These are phyloP conservation scores for Oreohelix idahoensis DNA, from an alignment of 1,140 invertebrate species.

Conservation along the genomic window DNA sequence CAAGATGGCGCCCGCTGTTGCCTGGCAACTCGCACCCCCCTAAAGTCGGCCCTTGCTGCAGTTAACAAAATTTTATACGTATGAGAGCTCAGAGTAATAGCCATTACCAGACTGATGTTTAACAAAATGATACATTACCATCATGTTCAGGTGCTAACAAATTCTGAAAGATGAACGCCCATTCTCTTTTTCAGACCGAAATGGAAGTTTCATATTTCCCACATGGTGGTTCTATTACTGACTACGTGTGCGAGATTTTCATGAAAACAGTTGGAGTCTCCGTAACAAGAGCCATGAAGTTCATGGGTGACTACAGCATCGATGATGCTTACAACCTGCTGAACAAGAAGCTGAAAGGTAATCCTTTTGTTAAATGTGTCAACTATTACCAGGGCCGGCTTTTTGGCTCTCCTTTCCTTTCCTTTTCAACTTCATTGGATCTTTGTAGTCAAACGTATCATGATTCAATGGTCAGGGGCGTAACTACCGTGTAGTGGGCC, in stretches of 20 bases:
- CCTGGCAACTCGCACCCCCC: too few species aligned
- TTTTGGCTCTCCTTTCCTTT: neutral
- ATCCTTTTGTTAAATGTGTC: neutral
- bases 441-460: too few species aligned
- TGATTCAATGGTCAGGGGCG: too few species aligned
- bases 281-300: conserved; percentile 69
- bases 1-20: too few species aligned
- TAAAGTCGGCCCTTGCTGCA: too few species aligned
- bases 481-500: neutral
- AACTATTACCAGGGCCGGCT: neutral
- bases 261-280: conserved; percentile 63
- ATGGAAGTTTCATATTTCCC: conserved; percentile 71
- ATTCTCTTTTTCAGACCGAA: conserved; percentile 60
- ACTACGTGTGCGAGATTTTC: conserved; percentile 63
- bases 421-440: too few species aligned
- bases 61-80: too few species aligned
- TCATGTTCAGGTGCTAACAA: too few species aligned
- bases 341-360: conserved; percentile 69
- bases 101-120: too few species aligned
- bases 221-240: conserved; percentile 67
- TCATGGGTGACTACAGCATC: conserved; percentile 54
- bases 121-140: too few species aligned
- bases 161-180: too few species aligned
- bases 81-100: too few species aligned
- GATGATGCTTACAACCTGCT: conserved; percentile 63